phyloP scores from a whole-genome alignment of 2,113 vertebrate genomes.

The Dascyllus trimaculatus region DNA sequence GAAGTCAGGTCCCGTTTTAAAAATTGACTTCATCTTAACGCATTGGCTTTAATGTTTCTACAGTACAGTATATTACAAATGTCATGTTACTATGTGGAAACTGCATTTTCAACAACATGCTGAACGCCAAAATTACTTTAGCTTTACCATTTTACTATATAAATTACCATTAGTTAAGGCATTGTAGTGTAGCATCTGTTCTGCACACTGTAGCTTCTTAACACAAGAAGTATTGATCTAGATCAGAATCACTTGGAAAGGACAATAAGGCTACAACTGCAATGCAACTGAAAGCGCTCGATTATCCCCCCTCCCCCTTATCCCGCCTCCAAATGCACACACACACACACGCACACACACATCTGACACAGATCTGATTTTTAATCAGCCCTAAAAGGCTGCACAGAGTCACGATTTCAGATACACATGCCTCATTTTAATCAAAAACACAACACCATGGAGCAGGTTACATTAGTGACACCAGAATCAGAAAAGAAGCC shows the following conservation, averaged over 20 bases:
- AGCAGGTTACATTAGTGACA: background rate
- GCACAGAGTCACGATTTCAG: background rate
- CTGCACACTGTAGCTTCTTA: slow-evolving; percentile 21
- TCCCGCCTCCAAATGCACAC: background rate
- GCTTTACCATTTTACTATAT: no score
- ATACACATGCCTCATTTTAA: background rate
- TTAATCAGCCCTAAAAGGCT: slow-evolving; percentile 16
- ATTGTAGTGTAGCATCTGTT: slow-evolving; percentile 2
- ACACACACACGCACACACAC: background rate
- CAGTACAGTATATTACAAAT: background rate
- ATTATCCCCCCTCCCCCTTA: background rate
- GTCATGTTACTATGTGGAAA: background rate
- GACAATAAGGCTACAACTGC: slow-evolving; percentile 7
- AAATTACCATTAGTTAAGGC: background rate
- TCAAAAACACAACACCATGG: background rate
- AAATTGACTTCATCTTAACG: background rate
- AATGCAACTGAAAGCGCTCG: slow-evolving; percentile 1
- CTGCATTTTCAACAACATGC: background rate
- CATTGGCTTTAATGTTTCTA: background rate
- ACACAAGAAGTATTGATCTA: slow-evolving; percentile 34
- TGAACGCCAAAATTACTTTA: background rate
- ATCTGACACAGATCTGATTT: slow-evolving; percentile 23
- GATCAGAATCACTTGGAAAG: slow-evolving; percentile 25
- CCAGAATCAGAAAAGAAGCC: background rate
- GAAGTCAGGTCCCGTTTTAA: background rate